A percentile compares a stretch with the other conserved stretches of the same genome.
Conservation (phyloP, 2,113 vertebrate species). For the Piprites chloris region DNA sequence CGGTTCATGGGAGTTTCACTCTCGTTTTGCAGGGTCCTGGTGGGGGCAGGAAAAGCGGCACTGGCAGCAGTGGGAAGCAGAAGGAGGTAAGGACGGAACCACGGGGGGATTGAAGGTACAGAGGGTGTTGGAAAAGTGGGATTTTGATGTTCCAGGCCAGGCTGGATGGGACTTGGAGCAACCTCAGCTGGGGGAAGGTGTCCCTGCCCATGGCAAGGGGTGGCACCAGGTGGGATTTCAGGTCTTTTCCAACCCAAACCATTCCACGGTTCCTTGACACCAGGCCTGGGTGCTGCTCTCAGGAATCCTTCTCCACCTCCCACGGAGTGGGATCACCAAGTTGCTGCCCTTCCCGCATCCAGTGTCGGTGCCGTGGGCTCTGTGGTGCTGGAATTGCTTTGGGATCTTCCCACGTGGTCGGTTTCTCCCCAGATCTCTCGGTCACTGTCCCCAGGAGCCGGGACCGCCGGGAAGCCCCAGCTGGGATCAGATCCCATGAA, state of each 20-base stretch:
- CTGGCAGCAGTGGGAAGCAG: not conserved
- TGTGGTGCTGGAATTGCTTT: not conserved
- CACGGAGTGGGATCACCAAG: not conserved
- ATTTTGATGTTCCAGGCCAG: not conserved
- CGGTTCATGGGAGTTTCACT: not conserved
- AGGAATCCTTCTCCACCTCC: not conserved
- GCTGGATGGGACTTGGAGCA: no score
- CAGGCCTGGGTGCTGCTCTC: not conserved
- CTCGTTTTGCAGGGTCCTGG: not conserved
- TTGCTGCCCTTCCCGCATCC: not conserved
- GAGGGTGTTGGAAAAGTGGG: not conserved
- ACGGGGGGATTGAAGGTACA: accelerated
- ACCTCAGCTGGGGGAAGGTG: not conserved
- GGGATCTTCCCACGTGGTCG: not conserved
- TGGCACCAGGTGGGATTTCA: not conserved
- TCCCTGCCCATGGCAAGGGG: not conserved
- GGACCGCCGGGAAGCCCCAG: not conserved
- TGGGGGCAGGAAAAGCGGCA: accelerated
- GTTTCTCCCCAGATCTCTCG: not conserved
- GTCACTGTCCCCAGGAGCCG: not conserved
- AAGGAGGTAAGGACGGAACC: not conserved
- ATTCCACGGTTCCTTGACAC: not conserved
- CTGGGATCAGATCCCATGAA: not conserved
- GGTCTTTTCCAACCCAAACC: not conserved
- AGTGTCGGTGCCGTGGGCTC: not conserved